Evolutionary conservation across 35 echinoderm and acorn worm genomes (phyloP).

Genomic region (Patiria miniata): DNA sequence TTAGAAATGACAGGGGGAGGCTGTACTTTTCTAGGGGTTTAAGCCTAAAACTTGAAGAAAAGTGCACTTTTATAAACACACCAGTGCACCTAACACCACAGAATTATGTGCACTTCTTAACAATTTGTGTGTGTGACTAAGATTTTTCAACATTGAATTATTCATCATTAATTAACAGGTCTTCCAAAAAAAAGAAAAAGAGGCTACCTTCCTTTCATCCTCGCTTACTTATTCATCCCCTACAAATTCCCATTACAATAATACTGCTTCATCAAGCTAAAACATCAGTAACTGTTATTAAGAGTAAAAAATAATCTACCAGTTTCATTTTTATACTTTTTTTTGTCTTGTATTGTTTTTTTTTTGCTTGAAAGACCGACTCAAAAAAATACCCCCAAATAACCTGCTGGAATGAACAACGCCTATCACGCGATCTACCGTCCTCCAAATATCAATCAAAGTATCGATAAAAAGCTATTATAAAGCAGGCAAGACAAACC

Average conservation of each 20-base stretch:
- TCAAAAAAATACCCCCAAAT: neutral
- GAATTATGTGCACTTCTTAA: neutral
- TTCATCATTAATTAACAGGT: neutral
- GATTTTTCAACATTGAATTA: neutral
- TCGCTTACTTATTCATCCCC: neutral
- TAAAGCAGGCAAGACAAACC: constrained; percentile 27
- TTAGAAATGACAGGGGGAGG: too few relatives aligned
- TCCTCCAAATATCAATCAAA: neutral
- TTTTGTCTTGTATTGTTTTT: neutral
- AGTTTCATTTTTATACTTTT: neutral
- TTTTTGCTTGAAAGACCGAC: constrained; percentile 8
- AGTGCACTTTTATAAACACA: constrained; percentile 11
- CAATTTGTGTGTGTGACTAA: neutral
- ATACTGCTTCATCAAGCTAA: constrained; percentile 29
- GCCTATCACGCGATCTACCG: neutral
- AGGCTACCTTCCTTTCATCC: neutral
- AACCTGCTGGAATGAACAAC: constrained; percentile 9
- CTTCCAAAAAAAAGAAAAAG: neutral
- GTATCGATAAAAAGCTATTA: constrained; percentile 3
- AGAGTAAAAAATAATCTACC: constrained; percentile 18
- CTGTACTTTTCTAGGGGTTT: too few relatives aligned
- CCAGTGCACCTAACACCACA: constrained; percentile 15
- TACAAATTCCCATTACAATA: constrained; percentile 10
- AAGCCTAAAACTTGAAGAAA: too few relatives aligned
- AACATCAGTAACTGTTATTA: neutral